A percentile compares a stretch with the other conserved stretches of the same genome.
Evolutionary conservation across 2,113 vertebrate genomes (phyloP).

Genomic region (Saccopteryx leptura): DNA sequence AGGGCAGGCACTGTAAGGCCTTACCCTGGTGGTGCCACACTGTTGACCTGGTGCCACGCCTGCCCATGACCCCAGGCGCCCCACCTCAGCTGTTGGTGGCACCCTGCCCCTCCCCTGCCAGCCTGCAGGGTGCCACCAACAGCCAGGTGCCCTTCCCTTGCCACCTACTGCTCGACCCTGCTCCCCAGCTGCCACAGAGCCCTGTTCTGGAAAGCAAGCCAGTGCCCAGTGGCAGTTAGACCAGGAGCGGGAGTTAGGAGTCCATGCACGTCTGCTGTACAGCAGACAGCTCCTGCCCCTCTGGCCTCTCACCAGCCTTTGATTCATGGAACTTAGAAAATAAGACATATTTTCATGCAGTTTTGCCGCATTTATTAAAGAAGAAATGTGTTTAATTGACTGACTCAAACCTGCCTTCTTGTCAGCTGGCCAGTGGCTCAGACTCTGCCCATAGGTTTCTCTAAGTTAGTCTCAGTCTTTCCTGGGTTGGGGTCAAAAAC

Average conservation of each 20-base stretch:
- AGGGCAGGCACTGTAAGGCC: neutral
- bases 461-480: slow-evolving; percentile 66
- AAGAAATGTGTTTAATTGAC: slow-evolving; percentile 77
- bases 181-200: neutral
- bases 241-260: neutral
- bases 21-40: neutral
- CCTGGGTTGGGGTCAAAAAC: slow-evolving; percentile 56
- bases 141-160: neutral
- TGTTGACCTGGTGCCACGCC: neutral
- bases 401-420: slow-evolving; percentile 76
- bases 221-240: neutral
- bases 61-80: no score
- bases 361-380: slow-evolving; percentile 75
- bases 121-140: no score
- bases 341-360: slow-evolving; percentile 75
- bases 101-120: neutral
- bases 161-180: neutral
- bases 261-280: slow-evolving; percentile 32
- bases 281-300: slow-evolving; percentile 73
- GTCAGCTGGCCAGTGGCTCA: neutral
- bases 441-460: slow-evolving; percentile 51
- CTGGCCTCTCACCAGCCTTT: slow-evolving; percentile 75
- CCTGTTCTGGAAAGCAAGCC: slow-evolving; percentile 2
- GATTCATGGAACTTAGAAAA: slow-evolving; percentile 82
- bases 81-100: fast-evolving